phyloP scores from a whole-genome alignment of 2,888 invertebrate species.

The Microctonus brassicae region DNA sequence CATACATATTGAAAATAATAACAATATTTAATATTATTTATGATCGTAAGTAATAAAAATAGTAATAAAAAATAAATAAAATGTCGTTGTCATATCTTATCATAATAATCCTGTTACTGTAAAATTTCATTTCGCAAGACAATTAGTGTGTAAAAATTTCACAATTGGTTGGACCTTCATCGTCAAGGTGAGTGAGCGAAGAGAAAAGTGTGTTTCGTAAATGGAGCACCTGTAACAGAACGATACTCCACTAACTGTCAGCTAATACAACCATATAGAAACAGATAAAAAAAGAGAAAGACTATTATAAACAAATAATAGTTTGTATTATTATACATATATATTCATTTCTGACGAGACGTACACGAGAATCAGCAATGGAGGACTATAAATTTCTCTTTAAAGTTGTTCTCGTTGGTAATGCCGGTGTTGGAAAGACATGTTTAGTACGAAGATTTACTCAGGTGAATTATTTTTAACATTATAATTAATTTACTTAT shows the following conservation, averaged over 20 bases:
- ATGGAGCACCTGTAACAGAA: constrained; percentile 35
- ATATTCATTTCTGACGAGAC: neutral
- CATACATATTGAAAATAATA: neutral
- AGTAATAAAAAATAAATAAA: neutral
- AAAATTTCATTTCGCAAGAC: constrained; percentile 1
- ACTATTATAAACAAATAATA: neutral
- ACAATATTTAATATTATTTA: neutral
- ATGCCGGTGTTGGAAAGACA: constrained; percentile 98
- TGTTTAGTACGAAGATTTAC: constrained; percentile 97
- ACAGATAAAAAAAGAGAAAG: constrained; percentile 2
- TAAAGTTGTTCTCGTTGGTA: constrained; percentile 98
- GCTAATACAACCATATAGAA: neutral
- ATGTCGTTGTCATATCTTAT: neutral
- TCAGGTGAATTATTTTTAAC: constrained; percentile 75
- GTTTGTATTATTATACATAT: neutral
- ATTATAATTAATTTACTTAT: neutral
- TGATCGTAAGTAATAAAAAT: neutral
- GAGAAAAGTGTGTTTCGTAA: constrained; percentile 38
- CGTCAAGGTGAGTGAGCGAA: constrained; percentile 49
- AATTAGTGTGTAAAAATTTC: constrained; percentile 23
- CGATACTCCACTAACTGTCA: constrained; percentile 4
- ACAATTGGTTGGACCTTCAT: constrained; percentile 23
- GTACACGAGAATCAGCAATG: constrained; percentile 73
- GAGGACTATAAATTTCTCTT: constrained; percentile 99
- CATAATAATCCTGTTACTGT: neutral